Evolutionary conservation across 2,888 invertebrate genomes (phyloP), one percentile per base, ranked within the genome.

Genomic region (Epicampocera succincta): DNA sequence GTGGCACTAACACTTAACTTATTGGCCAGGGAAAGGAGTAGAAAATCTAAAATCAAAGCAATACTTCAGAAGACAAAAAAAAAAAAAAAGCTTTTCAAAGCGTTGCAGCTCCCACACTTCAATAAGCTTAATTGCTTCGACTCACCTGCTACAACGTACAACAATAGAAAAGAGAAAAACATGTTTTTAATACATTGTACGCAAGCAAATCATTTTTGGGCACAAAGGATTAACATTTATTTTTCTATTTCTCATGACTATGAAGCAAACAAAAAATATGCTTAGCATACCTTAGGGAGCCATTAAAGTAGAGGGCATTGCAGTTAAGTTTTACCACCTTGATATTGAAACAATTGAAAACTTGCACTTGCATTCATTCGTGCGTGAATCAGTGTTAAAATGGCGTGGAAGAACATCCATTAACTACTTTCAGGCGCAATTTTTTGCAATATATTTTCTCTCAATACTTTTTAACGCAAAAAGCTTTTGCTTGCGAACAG

Each of bases 1-100:
- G 80, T 76, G 72, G 61, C 80, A 69, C 44, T 78, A 58, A 58
- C 71, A 72, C 68, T 74, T 80, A 68, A 74, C 79, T 75, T 52
- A 21, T 17, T 21, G 52, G 38, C 50, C 21, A 48, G 19, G 52
- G 56, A 63, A 52, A 40, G n/a, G 19, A 15, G 68, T 56, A 44
- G 71, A 71, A 38, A 78, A 33, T 48, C 40, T 33, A 50, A 48
- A 71, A 50, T 11, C n/a, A 63, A 58, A 63, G 33, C n/a, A 61
- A 38, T 17, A 15, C 42, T 42, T 17, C 44, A 66, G 33, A 44
- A 75, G 11, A 11, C 17, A 40, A 50, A 44, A 72, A 29, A 52
- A 72, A 29, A 52, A 15, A 38, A 73, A 75, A 58, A 29, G 48
- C 9, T 48, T 44, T 50, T 50, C 29, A 58, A 58, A 60, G 44